Evolutionary conservation across 2,113 vertebrate genomes (phyloP).

Genomic region (Acinonyx jubatus): DNA sequence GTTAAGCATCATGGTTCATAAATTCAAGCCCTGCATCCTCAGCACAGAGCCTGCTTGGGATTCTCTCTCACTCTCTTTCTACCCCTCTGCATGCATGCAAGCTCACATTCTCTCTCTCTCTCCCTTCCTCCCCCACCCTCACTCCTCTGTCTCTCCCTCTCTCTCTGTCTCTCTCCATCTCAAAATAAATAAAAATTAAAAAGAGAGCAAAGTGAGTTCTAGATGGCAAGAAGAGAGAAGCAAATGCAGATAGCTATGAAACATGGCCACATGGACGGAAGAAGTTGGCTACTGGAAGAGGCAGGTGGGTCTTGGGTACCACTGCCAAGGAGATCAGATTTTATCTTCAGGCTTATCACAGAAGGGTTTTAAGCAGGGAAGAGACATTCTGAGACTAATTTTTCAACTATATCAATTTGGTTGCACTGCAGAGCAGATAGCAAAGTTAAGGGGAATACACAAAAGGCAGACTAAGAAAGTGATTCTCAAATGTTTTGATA

Average conservation of each 20-base stretch:
- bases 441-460: background rate
- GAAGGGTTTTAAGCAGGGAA: background rate
- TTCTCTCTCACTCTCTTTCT: too few relatives aligned
- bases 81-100: too few relatives aligned
- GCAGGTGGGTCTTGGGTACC: background rate
- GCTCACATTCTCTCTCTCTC: too few relatives aligned
- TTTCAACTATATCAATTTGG: background rate
- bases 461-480: background rate
- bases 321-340: background rate
- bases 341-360: background rate
- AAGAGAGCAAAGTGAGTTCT: background rate
- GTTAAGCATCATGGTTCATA: too few relatives aligned
- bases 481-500: background rate
- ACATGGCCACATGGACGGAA: background rate
- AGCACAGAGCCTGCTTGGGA: too few relatives aligned
- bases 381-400: background rate
- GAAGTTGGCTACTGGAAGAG: background rate
- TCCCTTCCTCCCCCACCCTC: too few relatives aligned
- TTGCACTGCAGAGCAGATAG: background rate
- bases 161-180: too few relatives aligned
- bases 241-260: background rate
- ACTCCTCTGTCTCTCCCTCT: too few relatives aligned
- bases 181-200: too few relatives aligned
- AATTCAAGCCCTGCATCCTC: too few relatives aligned
- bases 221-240: background rate